Evolutionary conservation across 2,113 vertebrate genomes (phyloP), one percentile per base, ranked within the genome.

Genomic region (Hipposideros armiger): DNA sequence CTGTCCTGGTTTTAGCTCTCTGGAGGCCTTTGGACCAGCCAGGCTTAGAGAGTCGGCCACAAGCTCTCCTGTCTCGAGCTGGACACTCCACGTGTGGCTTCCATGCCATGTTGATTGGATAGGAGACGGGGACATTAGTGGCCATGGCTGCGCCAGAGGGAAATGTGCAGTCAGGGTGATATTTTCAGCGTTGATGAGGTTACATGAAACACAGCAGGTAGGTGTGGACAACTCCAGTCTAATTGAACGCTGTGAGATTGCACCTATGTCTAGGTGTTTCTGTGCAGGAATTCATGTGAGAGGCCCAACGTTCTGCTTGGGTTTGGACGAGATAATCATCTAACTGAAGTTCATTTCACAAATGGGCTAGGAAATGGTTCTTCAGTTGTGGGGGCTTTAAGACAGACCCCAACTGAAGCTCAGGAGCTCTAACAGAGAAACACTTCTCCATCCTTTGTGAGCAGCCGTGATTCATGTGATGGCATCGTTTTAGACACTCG

Each of bases 381-480:
- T 16, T 47, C 5, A 56, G 15, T 14, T 42, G 5, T 24, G 32
- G 20, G 50, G 58, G 0, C 13, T n/a, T 7, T 15, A 36, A 67
- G 64, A 20, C 45, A 32, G 52, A 32, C 5, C 6, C 54, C 14
- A 30, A 10, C 7, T n/a, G 87, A 90, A 20, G 4, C 28, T 36
- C 30, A 4, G 28, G 58, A 32, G 13, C 5, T 16, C 16, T n/a
- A 10, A 30, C 50, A 20, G 80, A 84, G 52, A 56, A 30, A 54
- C 0, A 11, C 6, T 3, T 26, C 45, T 30, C 70, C 7, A 10
- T 2, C 47, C n/a, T 76, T 14, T 4, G 11, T n/a, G 69, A 83
- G n/a, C 3, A 0, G 1, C 9, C 0, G 0, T 5, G 30, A 9
- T 3, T 47, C 3, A 0, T 16, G 24, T 2, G 47, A 78, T 15